Percentiles rank a stretch among this genome's conserved stretches.
Evolutionary conservation across 1,140 invertebrate species (phyloP).

Genomic region (Pogonomyrmex barbatus): DNA sequence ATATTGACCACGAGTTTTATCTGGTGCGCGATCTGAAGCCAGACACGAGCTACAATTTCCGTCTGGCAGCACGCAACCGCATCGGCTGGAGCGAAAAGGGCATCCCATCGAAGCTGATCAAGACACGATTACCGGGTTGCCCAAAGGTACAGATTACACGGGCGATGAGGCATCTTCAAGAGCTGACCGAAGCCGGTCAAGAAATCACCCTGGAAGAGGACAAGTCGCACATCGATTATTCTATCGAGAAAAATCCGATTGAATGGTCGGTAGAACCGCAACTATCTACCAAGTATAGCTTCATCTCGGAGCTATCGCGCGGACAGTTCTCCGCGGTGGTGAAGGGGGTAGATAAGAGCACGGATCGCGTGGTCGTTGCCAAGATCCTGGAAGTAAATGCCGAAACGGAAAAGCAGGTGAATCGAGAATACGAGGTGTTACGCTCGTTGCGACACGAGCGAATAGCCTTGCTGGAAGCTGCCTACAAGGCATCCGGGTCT

Average conservation of each 20-base stretch:
- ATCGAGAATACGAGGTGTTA: conserved; percentile 93
- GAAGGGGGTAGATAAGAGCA: conserved; percentile 92
- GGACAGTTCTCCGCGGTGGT: conserved; percentile 94
- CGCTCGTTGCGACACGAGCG: conserved; percentile 93
- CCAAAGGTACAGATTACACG: conserved; percentile 91
- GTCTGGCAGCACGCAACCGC: conserved; percentile 94
- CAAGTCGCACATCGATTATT: conserved; percentile 90
- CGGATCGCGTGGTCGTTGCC: conserved; percentile 90
- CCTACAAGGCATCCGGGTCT: conserved; percentile 89
- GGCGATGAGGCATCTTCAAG: conserved; percentile 94
- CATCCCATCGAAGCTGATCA: conserved; percentile 90
- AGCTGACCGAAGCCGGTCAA: conserved; percentile 92
- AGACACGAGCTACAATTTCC: conserved; percentile 94
- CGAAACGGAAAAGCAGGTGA: conserved; percentile 89
- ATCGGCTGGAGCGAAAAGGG: conserved; percentile 97
- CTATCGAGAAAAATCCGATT: conserved; percentile 90
- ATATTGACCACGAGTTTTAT: conserved; percentile 98
- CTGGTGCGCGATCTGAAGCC: conserved; percentile 92
- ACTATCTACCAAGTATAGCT: conserved; percentile 91
- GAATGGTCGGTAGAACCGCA: conserved; percentile 90
- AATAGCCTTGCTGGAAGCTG: conserved; percentile 91
- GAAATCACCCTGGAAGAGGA: conserved; percentile 89
- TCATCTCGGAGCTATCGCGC: conserved; percentile 93
- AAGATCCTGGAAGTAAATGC: conserved; percentile 92
- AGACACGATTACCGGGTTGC: conserved; percentile 89